These are phyloP conservation scores for Pammene fasciana DNA, from an alignment of 2,888 invertebrate genomes.

Conservation along the genomic window DNA sequence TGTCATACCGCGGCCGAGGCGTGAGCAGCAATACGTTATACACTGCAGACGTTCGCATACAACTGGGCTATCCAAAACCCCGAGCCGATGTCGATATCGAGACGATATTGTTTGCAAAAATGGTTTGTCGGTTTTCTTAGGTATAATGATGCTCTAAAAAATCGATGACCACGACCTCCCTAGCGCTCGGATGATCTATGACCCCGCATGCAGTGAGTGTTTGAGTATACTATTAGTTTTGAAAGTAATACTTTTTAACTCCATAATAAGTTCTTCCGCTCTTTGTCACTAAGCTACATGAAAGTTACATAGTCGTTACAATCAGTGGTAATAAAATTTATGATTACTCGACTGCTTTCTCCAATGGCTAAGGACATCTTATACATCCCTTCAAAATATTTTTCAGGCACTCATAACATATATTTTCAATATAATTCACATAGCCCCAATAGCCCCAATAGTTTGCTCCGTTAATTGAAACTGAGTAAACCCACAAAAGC, in stretches of 20 bases:
- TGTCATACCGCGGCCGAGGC: slow-evolving; percentile 53
- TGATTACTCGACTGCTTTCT: no score
- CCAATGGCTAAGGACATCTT: no score
- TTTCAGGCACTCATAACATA: not conserved
- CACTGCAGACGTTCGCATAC: slow-evolving; percentile 35
- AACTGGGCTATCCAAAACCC: slow-evolving; percentile 17
- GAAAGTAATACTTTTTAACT: no score
- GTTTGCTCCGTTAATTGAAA: slow-evolving; percentile 57
- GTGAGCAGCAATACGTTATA: slow-evolving; percentile 56
- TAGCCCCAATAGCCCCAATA: slow-evolving; percentile 54
- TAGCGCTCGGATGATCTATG: no score
- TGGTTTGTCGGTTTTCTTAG: not conserved
- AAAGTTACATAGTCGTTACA: no score
- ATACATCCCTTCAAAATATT: not conserved
- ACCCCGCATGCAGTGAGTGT: no score
- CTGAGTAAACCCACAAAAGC: slow-evolving; percentile 64
- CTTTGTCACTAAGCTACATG: no score
- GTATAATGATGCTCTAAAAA: not conserved
- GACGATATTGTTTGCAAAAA: not conserved
- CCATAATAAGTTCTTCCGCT: no score
- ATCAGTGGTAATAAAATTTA: no score
- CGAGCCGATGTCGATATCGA: slow-evolving; percentile 30
- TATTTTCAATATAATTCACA: slow-evolving; percentile 47
- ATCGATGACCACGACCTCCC: not conserved
- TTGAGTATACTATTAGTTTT: no score